Evolutionary conservation across 2,888 invertebrate species (phyloP), one percentile per base, ranked within the genome.

Genomic region (Habroteleia sp.): DNA sequence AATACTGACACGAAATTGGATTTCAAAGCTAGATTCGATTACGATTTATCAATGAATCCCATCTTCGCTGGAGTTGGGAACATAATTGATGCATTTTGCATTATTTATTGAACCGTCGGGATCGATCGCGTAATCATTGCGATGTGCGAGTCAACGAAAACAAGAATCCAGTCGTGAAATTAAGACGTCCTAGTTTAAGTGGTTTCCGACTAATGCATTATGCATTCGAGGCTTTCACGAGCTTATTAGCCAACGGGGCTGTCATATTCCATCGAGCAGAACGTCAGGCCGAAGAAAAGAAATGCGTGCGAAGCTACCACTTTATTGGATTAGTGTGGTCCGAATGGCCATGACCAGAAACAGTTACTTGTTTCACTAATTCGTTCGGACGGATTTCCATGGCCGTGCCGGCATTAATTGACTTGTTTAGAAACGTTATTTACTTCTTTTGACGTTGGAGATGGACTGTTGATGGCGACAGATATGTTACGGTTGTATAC

Each of bases 291-390:
- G 76, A 77, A 74, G 77, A 79, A 81, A 78, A 78, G 78, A 73
- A 72, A 78, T 83, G 82, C 85, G 85, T 85, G 84, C 82, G 75
- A 74, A 79, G 73, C 79, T 69, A 76, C 80, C 82, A 85, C 83
- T 84, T 82, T 83, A 81, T 83, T 80, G 81, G 85, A 87, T 87
- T 87, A 87, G 80, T 74, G 72, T 76, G 75, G 77, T 79, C 77
- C 68, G 79, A 77, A 78, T 80, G 81, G 80, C 78, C 79, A 73
- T 79, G n/a, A 75, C 76, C 76, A 78, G 78, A 79, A 76, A 54
- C 68, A 76, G 69, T 78, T 76, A 73, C 75, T 77, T 80, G 82
- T 82, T 83, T 82, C 81, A 79, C 79, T 84, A 81, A 85, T 84
- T 78, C 79, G 46, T 54, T 68, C 77, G 31, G 74, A 78, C 78